Conservation (phyloP, 2,797 vertebrate species). For the Hirundo rustica region DNA sequence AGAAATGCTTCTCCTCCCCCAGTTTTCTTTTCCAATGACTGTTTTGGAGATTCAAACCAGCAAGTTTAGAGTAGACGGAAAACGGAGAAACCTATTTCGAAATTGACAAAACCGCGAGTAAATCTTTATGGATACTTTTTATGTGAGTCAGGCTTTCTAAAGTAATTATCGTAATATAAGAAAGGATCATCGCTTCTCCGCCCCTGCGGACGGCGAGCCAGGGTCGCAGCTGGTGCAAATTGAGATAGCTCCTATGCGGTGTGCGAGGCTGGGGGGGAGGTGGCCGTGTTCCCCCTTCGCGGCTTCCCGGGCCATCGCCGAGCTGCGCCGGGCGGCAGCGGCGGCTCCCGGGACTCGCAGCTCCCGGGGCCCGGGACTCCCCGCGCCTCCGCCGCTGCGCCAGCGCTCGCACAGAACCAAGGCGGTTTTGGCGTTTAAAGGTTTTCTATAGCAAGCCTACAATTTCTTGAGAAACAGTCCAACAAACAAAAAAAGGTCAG, state of each 20-base stretch:
- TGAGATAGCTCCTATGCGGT: background rate
- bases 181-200: slow-evolving; percentile 32
- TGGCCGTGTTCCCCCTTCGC: background rate
- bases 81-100: slow-evolving; percentile 51
- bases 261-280: background rate
- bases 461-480: background rate
- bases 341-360: background rate
- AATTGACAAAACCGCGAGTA: slow-evolving; percentile 57
- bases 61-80: slow-evolving; percentile 35
- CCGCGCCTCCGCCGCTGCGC: background rate
- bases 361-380: background rate
- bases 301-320: background rate
- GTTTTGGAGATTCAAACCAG: slow-evolving; percentile 59
- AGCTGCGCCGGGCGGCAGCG: background rate
- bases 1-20: slow-evolving; percentile 55
- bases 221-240: background rate
- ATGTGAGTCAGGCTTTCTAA: slow-evolving; percentile 58
- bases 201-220: background rate
- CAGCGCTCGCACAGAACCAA: background rate
- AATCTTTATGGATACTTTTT: slow-evolving; percentile 63
- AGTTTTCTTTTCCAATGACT: slow-evolving; percentile 33
- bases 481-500: background rate
- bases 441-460: background rate
- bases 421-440: background rate
- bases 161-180: slow-evolving; percentile 49